phyloP scores from a whole-genome alignment of 2,888 invertebrate species.

The Ganaspis brasiliensis region DNA sequence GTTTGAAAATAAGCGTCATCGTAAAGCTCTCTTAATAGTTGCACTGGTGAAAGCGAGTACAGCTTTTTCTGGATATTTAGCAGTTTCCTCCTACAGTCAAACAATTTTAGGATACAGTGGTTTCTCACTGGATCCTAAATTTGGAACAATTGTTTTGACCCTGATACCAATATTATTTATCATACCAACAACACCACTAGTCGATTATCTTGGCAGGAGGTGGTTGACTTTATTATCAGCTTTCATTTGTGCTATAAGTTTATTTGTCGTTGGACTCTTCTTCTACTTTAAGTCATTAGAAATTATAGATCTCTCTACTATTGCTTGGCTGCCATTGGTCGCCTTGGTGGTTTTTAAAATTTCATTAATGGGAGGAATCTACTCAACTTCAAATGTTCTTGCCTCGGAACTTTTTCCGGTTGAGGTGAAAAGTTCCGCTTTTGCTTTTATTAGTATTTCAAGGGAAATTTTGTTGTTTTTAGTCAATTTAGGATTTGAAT shows the following conservation, averaged over 20 bases:
- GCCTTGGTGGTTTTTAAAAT: constrained; percentile 85
- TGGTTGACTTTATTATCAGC: constrained; percentile 84
- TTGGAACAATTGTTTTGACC: constrained; percentile 83
- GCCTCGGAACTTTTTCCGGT: constrained; percentile 86
- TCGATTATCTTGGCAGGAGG: constrained; percentile 85
- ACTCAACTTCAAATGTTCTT: constrained; percentile 85
- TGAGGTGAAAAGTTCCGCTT: constrained; percentile 85
- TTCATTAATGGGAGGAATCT: constrained; percentile 84
- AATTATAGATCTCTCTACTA: constrained; percentile 80
- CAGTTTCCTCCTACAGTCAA: constrained; percentile 83
- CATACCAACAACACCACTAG: constrained; percentile 83
- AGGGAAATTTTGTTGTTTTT: constrained; percentile 84
- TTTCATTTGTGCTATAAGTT: constrained; percentile 82
- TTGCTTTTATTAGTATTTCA: constrained; percentile 84
- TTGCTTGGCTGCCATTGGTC: constrained; percentile 83
- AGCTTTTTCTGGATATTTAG: constrained; percentile 85
- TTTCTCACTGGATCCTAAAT: constrained; percentile 81
- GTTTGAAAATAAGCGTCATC: constrained; percentile 81
- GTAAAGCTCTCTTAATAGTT: constrained; percentile 83
- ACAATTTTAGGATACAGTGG: constrained; percentile 85
- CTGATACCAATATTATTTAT: constrained; percentile 83
- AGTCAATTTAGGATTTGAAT: constrained; percentile 84
- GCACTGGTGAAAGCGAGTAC: constrained; percentile 84
- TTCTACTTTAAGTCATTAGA: constrained; percentile 82
- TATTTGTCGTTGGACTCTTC: constrained; percentile 83